phyloP scores from a whole-genome alignment of 23 tunicate species.

The Trididemnum nubilum region DNA sequence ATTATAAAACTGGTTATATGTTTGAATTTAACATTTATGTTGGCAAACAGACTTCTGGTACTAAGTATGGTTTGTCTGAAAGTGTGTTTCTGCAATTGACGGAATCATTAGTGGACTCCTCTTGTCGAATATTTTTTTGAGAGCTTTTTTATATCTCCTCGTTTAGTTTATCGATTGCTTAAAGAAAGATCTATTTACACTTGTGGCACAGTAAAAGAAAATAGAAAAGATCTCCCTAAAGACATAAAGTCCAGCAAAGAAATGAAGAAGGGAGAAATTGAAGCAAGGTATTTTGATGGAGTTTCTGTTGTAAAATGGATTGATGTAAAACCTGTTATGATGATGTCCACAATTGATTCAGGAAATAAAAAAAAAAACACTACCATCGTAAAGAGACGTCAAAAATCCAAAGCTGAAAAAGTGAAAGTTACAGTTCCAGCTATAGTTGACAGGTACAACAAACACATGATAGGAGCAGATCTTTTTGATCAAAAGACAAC shows the following conservation, averaged over 20 bases:
- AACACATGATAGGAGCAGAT: conserved; percentile 14
- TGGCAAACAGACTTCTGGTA: background rate
- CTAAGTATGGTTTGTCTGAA: background rate
- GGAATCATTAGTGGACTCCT: background rate
- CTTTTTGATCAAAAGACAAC: conserved; percentile 3
- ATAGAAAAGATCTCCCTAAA: background rate
- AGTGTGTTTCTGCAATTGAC: conserved; percentile 24
- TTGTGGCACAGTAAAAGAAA: conserved; percentile 19
- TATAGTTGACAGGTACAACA: conserved; percentile 21
- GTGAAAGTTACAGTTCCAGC: conserved; percentile 3
- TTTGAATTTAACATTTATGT: conserved; percentile 11
- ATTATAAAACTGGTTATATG: conserved; percentile 25
- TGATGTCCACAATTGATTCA: conserved; percentile 12
- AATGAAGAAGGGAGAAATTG: conserved; percentile 18
- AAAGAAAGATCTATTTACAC: conserved; percentile 1
- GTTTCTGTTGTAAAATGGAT: conserved; percentile 19
- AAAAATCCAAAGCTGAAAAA: conserved; percentile 14
- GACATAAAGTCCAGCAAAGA: conserved; percentile 5
- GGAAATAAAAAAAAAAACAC: conserved; percentile 14
- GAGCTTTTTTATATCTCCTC: conserved; percentile 18
- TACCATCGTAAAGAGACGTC: no score
- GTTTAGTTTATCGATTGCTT: conserved; percentile 1
- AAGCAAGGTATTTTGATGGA: conserved; percentile 14
- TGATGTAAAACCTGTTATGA: conserved; percentile 11
- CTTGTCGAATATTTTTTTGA: conserved; percentile 20